A percentile compares a stretch with the other conserved stretches of the same genome.
Evolutionary conservation across 2,888 invertebrate species (phyloP).

Genomic region (Sylvicola fuscatus): DNA sequence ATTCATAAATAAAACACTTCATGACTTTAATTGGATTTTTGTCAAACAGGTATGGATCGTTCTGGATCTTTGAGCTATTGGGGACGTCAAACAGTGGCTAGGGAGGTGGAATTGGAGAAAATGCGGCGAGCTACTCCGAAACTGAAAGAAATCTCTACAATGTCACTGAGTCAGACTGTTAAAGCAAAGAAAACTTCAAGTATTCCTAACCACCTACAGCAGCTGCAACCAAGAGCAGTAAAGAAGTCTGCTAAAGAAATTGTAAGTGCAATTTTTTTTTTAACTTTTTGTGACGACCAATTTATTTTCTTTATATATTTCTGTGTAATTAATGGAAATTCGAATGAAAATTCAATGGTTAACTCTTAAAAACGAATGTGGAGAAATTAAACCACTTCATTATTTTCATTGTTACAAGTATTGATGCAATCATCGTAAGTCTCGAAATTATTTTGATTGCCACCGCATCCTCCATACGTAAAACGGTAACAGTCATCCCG

Average conservation of each 20-base stretch:
- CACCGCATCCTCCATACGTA: no score
- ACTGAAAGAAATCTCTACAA: background rate
- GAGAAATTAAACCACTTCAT: no score
- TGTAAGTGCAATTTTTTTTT: conserved; percentile 17
- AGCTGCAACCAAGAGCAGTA: conserved; percentile 35
- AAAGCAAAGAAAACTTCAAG: conserved; percentile 10
- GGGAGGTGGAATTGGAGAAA: conserved; percentile 63
- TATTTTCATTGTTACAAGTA: no score
- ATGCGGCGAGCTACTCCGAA: conserved; percentile 35
- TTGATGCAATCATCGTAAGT: no score
- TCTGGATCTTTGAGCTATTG: conserved; percentile 36
- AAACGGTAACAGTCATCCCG: no score
- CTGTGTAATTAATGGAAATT: no score
- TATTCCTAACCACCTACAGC: conserved; percentile 51
- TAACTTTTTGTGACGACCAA: no score
- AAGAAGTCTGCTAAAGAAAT: conserved; percentile 19
- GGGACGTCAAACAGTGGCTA: conserved; percentile 57
- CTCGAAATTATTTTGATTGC: no score
- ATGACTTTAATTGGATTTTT: background rate
- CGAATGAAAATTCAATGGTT: no score
- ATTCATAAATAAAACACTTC: background rate
- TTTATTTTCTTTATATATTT: no score
- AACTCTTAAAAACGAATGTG: no score
- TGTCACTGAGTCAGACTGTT: background rate
- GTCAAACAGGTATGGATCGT: conserved; percentile 14